Percentiles rank a stretch among this genome's conserved stretches.
phyloP scores from a whole-genome alignment of 1,140 invertebrate species.

The Uloborus diversus region DNA sequence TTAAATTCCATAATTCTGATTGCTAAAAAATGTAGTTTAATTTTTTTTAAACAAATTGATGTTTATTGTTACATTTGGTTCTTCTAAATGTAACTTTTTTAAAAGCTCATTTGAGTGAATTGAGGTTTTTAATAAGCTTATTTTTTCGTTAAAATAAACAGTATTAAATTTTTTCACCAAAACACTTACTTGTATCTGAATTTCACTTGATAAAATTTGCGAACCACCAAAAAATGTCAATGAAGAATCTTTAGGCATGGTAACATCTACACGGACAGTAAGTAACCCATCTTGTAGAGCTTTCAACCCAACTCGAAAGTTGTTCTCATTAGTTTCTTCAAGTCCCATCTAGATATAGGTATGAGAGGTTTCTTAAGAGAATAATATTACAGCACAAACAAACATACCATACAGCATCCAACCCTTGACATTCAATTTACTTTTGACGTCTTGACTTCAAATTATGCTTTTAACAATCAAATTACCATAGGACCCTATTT shows the following conservation, averaged over 20 bases:
- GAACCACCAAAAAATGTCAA: constrained; percentile 59
- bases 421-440: too few relatives aligned
- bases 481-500: too few relatives aligned
- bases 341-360: constrained; percentile 61
- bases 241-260: constrained; percentile 55
- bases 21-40: too few relatives aligned
- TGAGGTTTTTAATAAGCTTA: background rate
- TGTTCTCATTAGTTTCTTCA: constrained; percentile 61
- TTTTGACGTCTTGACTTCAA: too few relatives aligned
- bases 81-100: background rate
- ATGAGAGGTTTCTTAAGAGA: too few relatives aligned
- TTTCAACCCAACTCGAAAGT: constrained; percentile 64
- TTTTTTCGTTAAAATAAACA: background rate
- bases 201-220: constrained; percentile 63
- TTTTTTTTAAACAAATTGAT: too few relatives aligned
- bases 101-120: background rate
- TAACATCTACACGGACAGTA: constrained; percentile 65
- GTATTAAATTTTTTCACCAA: background rate
- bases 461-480: too few relatives aligned
- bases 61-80: too few relatives aligned
- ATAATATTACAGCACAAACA: too few relatives aligned
- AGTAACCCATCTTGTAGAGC: constrained; percentile 66
- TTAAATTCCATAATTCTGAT: too few relatives aligned
- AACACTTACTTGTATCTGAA: constrained; percentile 66
- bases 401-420: too few relatives aligned